These are phyloP conservation scores for Nesogale talazaci DNA, from an alignment of 2,113 vertebrate species.

Conservation along the genomic window DNA sequence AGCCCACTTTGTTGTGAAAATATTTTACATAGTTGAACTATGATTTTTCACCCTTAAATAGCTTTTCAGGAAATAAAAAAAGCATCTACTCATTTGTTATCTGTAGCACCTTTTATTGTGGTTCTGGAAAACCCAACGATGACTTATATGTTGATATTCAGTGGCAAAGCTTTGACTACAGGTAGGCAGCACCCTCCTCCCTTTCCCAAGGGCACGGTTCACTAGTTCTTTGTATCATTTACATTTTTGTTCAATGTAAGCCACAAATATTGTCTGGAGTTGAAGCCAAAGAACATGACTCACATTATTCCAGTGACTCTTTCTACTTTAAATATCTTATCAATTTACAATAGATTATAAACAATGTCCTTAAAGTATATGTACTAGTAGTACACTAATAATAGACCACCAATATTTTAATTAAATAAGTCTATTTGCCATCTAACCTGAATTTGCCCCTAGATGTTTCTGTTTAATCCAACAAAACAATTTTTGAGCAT, in stretches of 20 bases:
- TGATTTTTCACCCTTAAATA: constrained; percentile 51
- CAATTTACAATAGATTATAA: constrained; percentile 60
- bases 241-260: constrained; percentile 58
- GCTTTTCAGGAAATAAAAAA: constrained; percentile 46
- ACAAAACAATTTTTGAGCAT: constrained; percentile 3
- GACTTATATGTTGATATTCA: constrained; percentile 80
- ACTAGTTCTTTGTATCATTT: constrained; percentile 54
- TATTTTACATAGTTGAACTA: neutral
- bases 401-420: neutral
- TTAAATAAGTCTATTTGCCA: neutral
- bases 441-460: neutral
- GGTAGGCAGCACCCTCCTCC: constrained; percentile 29
- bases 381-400: neutral
- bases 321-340: constrained; percentile 63
- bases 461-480: neutral
- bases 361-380: constrained; percentile 29
- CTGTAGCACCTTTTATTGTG: neutral
- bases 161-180: constrained; percentile 69
- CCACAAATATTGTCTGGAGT: constrained; percentile 72
- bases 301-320: constrained; percentile 71
- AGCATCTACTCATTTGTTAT: neutral
- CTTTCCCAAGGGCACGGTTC: constrained; percentile 52
- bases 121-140: constrained; percentile 79
- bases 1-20: constrained; percentile 26
- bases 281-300: constrained; percentile 78